Evolutionary conservation across 1,140 invertebrate species (phyloP), one percentile per base, ranked within the genome.

Genomic region (Oryctes rhinoceros): DNA sequence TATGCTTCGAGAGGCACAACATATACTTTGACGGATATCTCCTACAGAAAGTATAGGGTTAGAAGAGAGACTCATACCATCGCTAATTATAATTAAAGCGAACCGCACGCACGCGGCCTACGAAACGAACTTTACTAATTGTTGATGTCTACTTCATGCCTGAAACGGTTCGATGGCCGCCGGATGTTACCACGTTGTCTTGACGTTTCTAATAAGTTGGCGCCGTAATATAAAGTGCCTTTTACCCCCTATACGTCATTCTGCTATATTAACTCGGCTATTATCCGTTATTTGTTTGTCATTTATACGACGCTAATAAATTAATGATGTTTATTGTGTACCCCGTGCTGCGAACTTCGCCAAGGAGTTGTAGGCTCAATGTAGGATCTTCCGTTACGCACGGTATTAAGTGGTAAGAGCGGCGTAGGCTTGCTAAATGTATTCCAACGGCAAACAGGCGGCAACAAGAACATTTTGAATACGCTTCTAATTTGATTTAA

Each of bases 311-410:
- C 53, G 53, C 53, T 59, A 59, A 59, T 59, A 59, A 59, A 59
- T 59, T 59, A 59, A 59, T 59, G 53, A 59, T 59, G 53, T 59
- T 59, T 59, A 59, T 59, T 59, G 15, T 59, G 53, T 59, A 18
- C 53, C 15, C 15, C 15, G 15, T 0, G n/a, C 6, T 15, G 53
- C 53, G 15, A 59, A 59, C 53, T 59, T 59, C 15, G 53, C n/a
- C 15, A 59, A n/a, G 53, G 7, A n/a, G 39, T 44, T 10, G 39
- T 10, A 44, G 9, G 39, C 39, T 44, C 9, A 44, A 10, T 10
- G 5, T 44, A 44, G 9, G 39, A 10, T 44, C 39, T 44, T 44
- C 39, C 39, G 39, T 44, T 44, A 44, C 39, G 39, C 39, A 44
- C 39, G 39, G 5, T 44, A 44, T 44, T 44, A 44, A 44, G 39